phyloP scores from a whole-genome alignment of 2,797 vertebrate species.

The Phyllotis vaccarum region DNA sequence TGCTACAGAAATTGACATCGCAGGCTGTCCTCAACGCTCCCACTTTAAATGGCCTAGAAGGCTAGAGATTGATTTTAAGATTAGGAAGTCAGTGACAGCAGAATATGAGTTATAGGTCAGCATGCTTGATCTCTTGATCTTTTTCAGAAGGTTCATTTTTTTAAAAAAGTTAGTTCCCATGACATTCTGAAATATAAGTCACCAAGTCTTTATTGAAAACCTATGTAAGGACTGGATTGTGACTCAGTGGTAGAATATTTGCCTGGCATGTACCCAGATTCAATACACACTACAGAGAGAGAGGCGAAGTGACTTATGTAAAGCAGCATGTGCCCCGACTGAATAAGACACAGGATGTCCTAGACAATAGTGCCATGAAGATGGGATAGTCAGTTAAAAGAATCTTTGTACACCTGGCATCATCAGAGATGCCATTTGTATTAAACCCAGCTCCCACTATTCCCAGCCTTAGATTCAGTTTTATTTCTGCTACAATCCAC shows the following conservation, averaged over 20 bases:
- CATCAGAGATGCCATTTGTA: background rate
- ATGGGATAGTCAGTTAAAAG: background rate
- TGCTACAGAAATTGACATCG: background rate
- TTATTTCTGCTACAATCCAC: background rate
- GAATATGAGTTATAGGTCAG: background rate
- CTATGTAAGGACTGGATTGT: background rate
- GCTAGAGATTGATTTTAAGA: background rate
- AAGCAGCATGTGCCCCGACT: background rate
- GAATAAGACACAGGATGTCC: background rate
- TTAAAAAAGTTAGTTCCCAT: constrained; percentile 12
- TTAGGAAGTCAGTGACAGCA: background rate
- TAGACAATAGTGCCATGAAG: background rate
- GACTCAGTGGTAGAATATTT: background rate
- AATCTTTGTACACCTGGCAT: background rate
- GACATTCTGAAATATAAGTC: constrained; percentile 52
- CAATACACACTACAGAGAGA: background rate
- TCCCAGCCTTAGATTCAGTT: background rate
- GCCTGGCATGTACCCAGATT: background rate
- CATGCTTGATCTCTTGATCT: constrained; percentile 30
- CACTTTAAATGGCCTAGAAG: background rate
- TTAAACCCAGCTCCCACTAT: background rate
- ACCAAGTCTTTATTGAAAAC: constrained; percentile 53
- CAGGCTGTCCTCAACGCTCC: background rate
- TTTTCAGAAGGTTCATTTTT: constrained; percentile 23
- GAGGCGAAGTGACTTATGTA: background rate